Base-by-base conservation (phyloP, 2,797 vertebrate genomes). In the Ctenopoma kingsleyae region DNA sequence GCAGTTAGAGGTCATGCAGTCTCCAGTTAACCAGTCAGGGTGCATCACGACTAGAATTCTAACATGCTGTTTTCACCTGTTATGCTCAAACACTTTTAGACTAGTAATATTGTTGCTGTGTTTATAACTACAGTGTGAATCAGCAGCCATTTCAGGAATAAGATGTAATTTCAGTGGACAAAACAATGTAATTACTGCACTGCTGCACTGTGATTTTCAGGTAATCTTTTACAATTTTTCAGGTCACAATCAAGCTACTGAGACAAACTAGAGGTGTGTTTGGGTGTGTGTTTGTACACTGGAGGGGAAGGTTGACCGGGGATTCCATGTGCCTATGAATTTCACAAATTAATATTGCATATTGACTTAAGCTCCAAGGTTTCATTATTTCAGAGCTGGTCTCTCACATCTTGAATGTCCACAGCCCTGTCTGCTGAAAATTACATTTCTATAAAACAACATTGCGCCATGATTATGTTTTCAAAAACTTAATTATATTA, bases 261-360 rank as follows among this genome's bases (percentile, higher is more conserved):
- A 5, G 20, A 3, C 23, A 58, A 38, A 10, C 2, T 1, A 2
- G 19, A 49, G 8, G 35, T 9, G 32, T 35, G 25, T 68, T 52
- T 67, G 27, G 30, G 20, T 46, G 3, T 51, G 38, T 64, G 1
- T 70, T 3, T 67, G 27, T 61, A 27, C 47, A 19, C 22, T 27
- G 0, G 11, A 10, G 35, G 19, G 13, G 36, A 3, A 5, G 11
- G 43, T 1, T 66, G 25, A 49, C 36, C 20, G 15, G 19, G 38
- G 7, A 38, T 4, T 46, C 23, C 1, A 2, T 46, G 23, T 40
- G 54, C 22, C 17, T 30, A 48, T 40, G 36, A 63, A 70, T 57
- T 60, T 38, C 11, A 38, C 51, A 52, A 12, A 74, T 67, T 20
- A 36, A 79, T 74, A 58, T 69, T 72, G 44, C 54, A 60, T n/a